Base-by-base conservation (phyloP, 2,888 invertebrate species). In the Polydesmus complanatus region DNA sequence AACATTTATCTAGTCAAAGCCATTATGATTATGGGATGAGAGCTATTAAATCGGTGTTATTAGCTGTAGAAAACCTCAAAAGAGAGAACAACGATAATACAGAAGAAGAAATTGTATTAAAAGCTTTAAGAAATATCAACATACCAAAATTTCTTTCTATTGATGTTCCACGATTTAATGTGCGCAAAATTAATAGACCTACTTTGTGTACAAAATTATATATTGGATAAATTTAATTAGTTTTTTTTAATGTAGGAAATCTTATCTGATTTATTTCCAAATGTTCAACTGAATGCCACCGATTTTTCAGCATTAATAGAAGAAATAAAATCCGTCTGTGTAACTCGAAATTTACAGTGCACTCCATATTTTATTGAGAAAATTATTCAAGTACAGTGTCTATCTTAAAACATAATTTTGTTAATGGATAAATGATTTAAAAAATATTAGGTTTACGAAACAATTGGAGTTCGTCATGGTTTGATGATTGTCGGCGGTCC, bases 311-410 rank as follows among this genome's bases (percentile, higher is more conserved):
- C 71, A n/a, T 68, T 76, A 22, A 74, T 75, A 62, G 67, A 68
- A 53, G 70, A 70, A 52, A 68, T 76, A 3, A 65, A 66, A 50
- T 71, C 72, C 56, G 72, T 73, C 66, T 77, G 75, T 65, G 62
- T 64, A 54, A 71, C 72, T 64, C 69, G 71, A 65, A 77, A 77
- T 65, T 68, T 78, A 1, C 92, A 94, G 73, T 85, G 87, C 63
- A 88, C 86, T 0, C 80, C 82, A 0, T 85, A 88, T 76, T 93
- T 95, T 71, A 75, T 92, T 68, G 89, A 92, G 69, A 77, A 77
- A 67, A 76, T 76, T 52, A 76, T 76, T 64, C 75, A 77, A 71
- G 74, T 74, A 64, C 8, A 26, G n/a, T 47, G 47, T 8, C 18
- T 26, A 26, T 26, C 50, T 5, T 48, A 27, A 14, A n/a, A n/a